A percentile compares a stretch with the other conserved stretches of the same genome.
Evolutionary conservation across 2,888 invertebrate genomes (phyloP).

Genomic region (Furcula furcula): DNA sequence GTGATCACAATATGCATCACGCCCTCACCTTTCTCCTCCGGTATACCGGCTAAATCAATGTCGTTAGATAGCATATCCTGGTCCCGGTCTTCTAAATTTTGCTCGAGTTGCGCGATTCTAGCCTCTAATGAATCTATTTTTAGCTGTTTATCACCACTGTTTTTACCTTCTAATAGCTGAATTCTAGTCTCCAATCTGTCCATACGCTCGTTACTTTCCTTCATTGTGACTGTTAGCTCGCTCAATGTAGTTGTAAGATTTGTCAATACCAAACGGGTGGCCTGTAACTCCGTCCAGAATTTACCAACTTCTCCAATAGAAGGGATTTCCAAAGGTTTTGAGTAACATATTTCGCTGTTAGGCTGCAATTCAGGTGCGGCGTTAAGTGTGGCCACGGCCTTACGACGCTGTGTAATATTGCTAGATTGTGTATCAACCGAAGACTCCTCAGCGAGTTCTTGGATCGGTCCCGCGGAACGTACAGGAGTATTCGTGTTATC

Average conservation of each 20-base stretch:
- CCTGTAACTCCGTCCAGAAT: slow-evolving; percentile 1
- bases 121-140: not conserved
- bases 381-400: not conserved
- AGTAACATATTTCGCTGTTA: not conserved
- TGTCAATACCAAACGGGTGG: too few relatives aligned
- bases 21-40: slow-evolving; percentile 13
- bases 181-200: not conserved
- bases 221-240: not conserved
- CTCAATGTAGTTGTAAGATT: not conserved
- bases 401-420: slow-evolving; percentile 3
- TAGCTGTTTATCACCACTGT: not conserved
- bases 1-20: slow-evolving; percentile 5
- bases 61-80: slow-evolving; percentile 12
- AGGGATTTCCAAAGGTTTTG: not conserved
- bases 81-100: slow-evolving; percentile 1
- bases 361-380: not conserved
- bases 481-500: not conserved
- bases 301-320: not conserved
- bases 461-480: too few relatives aligned
- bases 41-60: slow-evolving; percentile 14
- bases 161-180: not conserved
- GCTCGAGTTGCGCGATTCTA: not conserved
- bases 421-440: not conserved
- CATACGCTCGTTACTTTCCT: slow-evolving; percentile 1
- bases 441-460: too few relatives aligned